Base-by-base conservation (phyloP, 2,888 invertebrate species). In the Leptopilina syphax region DNA sequence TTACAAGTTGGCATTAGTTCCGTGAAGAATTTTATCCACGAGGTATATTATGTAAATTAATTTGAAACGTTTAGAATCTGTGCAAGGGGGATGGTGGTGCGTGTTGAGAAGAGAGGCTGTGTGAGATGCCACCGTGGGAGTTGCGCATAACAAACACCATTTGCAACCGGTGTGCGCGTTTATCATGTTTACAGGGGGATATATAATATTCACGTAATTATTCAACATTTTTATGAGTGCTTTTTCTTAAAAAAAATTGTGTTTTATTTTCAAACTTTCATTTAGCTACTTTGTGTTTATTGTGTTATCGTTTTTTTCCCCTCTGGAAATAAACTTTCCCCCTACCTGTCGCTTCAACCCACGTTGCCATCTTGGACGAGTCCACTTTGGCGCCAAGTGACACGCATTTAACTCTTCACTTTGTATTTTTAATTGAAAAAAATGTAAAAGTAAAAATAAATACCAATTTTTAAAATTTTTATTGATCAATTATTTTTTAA, bases 281-380 rank as follows among this genome's bases (percentile, higher is more conserved):
- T 63, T n/a, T 4, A 7, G 12, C 57, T 12, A n/a, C 1, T 63
- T 63, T 63, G n/a, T 24, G 18, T 63, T 18, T 18, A 9, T 2
- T 63, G 50, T 63, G 3, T 60, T 57, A 57, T 63, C 9, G 9
- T 63, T 63, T 24, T 24, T 24, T 47, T 47, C 8, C 9, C 34
- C 34, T 34, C 34, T 3, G 34, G 9, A 10, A 50, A 12, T 50
- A 50, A 50, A 77, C 41, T 81, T 80, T 78, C n/a, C 70, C 63
- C 24, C 67, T 65, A 27, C 76, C 77, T 73, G 81, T 79, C 79
- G 77, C 82, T 80, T 77, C 82, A 81, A 79, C 82, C 82, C 83
- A 82, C 79, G 85, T 83, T 82, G 90, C 90, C 91, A 91, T 90
- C 82, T 91, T 91, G 91, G 91, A 90, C 91, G 91, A 91, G 91